A percentile compares a stretch with the other conserved stretches of the same genome.
Evolutionary conservation across 2,888 invertebrate genomes (phyloP).

Genomic region (Scaptodrosophila latifasciaeformis): DNA sequence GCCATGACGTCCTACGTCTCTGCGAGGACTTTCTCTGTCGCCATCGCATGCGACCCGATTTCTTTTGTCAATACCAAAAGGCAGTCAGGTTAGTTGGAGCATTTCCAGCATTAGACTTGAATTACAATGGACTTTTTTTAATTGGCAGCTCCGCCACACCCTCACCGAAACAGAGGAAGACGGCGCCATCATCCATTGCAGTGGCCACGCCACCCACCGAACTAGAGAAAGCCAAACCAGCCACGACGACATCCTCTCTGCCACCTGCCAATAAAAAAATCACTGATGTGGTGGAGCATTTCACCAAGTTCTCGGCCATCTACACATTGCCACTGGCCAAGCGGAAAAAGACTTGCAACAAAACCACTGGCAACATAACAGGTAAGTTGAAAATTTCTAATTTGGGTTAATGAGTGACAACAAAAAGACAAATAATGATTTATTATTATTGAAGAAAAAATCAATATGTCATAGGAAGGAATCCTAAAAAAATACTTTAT

Average conservation of each 20-base stretch:
- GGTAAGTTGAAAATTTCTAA: no score
- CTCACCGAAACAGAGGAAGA: slow-evolving; percentile 50
- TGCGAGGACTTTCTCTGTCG: slow-evolving; percentile 80
- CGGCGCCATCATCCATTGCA: slow-evolving; percentile 26
- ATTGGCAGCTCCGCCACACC: slow-evolving; percentile 47
- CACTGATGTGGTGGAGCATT: slow-evolving; percentile 58
- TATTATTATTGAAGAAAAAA: no score
- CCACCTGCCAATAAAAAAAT: slow-evolving; percentile 1
- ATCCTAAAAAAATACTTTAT: no score
- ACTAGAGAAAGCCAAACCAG: background rate
- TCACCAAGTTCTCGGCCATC: slow-evolving; percentile 70
- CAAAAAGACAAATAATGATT: no score
- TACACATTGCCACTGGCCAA: slow-evolving; percentile 71
- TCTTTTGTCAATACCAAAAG: slow-evolving; percentile 83
- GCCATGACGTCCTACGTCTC: slow-evolving; percentile 73
- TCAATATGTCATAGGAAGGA: no score
- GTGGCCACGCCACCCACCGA: no score
- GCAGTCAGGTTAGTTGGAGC: slow-evolving; percentile 74
- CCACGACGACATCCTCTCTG: no score
- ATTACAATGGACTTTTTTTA: background rate
- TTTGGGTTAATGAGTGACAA: no score
- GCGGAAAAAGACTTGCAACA: slow-evolving; percentile 53
- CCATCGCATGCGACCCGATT: slow-evolving; percentile 84
- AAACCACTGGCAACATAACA: slow-evolving; percentile 55
- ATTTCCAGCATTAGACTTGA: no score